These are phyloP conservation scores for Papilio demoleus DNA, from an alignment of 2,888 invertebrate genomes.

Conservation along the genomic window DNA sequence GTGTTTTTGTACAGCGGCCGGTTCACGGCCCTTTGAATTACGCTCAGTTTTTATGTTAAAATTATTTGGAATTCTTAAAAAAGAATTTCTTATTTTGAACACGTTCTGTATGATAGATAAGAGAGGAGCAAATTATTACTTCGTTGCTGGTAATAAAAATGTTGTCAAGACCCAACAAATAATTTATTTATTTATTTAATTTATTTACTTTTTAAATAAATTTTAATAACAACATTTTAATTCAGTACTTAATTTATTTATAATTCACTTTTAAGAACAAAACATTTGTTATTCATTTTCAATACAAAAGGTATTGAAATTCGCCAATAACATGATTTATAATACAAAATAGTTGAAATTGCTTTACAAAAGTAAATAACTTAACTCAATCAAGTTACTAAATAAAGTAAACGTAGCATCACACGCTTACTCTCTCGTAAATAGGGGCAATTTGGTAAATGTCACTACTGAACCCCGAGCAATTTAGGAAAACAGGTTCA, in stretches of 20 bases:
- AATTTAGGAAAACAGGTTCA: slow-evolving; percentile 35
- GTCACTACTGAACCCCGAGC: slow-evolving; percentile 35
- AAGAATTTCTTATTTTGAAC: background rate
- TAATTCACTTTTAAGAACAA: too few species aligned
- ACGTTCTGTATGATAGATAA: background rate
- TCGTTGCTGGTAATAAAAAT: too few species aligned
- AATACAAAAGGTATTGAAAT: too few species aligned
- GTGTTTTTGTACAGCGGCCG: slow-evolving; percentile 12
- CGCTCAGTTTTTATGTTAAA: background rate
- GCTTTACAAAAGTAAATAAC: background rate
- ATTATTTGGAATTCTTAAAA: background rate
- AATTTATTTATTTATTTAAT: too few species aligned
- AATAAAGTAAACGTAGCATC: slow-evolving; percentile 1
- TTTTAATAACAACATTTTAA: too few species aligned
- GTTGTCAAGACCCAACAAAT: too few species aligned
- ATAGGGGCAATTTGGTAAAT: slow-evolving; percentile 42
- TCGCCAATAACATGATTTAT: too few species aligned
- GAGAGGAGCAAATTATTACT: background rate
- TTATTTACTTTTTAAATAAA: too few species aligned
- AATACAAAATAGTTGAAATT: background rate
- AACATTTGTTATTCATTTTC: too few species aligned
- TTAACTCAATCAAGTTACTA: slow-evolving; percentile 7
- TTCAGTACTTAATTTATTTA: too few species aligned
- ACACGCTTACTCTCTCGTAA: slow-evolving; percentile 31
- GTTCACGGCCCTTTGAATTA: slow-evolving; percentile 8